These are phyloP conservation scores for Eristalis tenax DNA, from an alignment of 2,888 invertebrate species.

Conservation along the genomic window DNA sequence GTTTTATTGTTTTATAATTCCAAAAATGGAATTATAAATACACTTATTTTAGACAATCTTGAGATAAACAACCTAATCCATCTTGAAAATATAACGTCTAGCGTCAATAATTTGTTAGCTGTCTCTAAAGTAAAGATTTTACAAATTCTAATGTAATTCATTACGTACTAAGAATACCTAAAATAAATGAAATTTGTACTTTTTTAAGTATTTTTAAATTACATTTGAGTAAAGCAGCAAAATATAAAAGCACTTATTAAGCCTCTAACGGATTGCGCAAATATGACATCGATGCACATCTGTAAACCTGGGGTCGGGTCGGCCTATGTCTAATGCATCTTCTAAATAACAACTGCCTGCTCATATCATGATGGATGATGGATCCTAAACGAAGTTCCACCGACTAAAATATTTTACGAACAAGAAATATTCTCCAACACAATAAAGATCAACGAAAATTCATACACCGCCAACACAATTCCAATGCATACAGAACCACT, in stretches of 20 bases:
- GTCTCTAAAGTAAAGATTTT: not conserved
- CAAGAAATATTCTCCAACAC: slow-evolving; percentile 9
- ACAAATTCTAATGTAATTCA: slow-evolving; percentile 4
- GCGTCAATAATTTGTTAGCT: slow-evolving; percentile 7
- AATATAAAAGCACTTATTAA: not conserved
- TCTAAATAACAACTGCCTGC: not conserved
- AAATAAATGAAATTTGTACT: not conserved
- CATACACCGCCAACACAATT: not conserved
- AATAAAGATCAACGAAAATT: slow-evolving; percentile 3
- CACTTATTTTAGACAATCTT: slow-evolving; percentile 8
- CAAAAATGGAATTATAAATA: slow-evolving; percentile 16
- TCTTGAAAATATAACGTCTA: slow-evolving; percentile 7
- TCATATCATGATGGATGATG: not conserved
- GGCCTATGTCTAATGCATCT: not conserved
- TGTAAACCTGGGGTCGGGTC: not conserved
- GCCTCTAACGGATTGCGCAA: not conserved
- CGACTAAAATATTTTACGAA: slow-evolving; percentile 20
- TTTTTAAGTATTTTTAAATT: not conserved
- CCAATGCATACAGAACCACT: not conserved
- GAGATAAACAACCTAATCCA: slow-evolving; percentile 20
- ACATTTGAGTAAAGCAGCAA: slow-evolving; percentile 1
- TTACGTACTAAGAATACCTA: slow-evolving; percentile 9
- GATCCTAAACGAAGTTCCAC: slow-evolving; percentile 20
- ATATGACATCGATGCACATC: not conserved
- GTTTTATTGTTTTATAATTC: slow-evolving; percentile 10